These are phyloP conservation scores for Limnephilus lunatus DNA, from an alignment of 2,888 invertebrate species.

Conservation along the genomic window DNA sequence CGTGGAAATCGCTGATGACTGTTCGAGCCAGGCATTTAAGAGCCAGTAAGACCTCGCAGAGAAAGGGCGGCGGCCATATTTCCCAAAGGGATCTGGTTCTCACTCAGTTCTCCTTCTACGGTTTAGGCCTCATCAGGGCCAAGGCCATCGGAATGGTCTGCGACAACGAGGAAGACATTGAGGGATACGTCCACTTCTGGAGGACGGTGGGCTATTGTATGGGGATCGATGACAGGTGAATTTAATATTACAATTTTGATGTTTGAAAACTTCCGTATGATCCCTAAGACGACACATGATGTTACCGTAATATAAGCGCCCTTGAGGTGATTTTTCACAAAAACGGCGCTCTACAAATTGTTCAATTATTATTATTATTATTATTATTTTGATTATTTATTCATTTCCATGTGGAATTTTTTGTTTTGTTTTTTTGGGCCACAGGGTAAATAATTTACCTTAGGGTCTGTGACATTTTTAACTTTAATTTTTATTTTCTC, in stretches of 20 bases:
- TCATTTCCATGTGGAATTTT: too few species aligned
- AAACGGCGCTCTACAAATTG: too few species aligned
- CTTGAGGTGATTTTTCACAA: too few species aligned
- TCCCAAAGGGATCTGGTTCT: slow-evolving; percentile 91
- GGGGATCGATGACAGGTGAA: slow-evolving; percentile 88
- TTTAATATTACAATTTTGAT: slow-evolving; percentile 21
- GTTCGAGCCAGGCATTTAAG: slow-evolving; percentile 83
- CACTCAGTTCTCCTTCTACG: slow-evolving; percentile 93
- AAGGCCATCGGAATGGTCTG: slow-evolving; percentile 64
- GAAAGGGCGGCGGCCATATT: slow-evolving; percentile 78
- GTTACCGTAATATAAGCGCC: too few species aligned
- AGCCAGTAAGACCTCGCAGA: slow-evolving; percentile 76
- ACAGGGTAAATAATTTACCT: too few species aligned
- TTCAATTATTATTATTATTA: too few species aligned
- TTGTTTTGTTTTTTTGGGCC: too few species aligned
- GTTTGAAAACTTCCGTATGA: not conserved
- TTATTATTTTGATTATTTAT: too few species aligned
- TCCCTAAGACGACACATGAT: too few species aligned
- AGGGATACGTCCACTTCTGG: slow-evolving; percentile 91
- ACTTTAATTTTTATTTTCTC: too few species aligned
- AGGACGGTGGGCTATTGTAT: slow-evolving; percentile 87
- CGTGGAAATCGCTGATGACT: slow-evolving; percentile 82
- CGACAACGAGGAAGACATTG: slow-evolving; percentile 77
- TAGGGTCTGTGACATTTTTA: too few species aligned
- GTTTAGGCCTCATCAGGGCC: slow-evolving; percentile 81